phyloP scores from a whole-genome alignment of 2,113 vertebrate species.

The Spea multiplicata region DNA sequence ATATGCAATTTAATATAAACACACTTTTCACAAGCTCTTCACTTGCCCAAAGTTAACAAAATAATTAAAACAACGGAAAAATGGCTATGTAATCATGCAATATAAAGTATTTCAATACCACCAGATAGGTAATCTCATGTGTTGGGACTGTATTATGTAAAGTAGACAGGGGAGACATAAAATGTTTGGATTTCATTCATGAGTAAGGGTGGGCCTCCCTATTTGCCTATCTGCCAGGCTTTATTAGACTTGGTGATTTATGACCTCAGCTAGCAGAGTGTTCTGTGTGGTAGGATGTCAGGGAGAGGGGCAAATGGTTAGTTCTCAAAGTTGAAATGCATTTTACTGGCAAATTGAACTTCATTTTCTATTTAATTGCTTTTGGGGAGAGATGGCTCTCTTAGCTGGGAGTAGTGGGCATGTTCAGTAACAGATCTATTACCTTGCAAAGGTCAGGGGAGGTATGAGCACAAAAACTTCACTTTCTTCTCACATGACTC shows the following conservation, averaged over 20 bases:
- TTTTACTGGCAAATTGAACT: too few species aligned
- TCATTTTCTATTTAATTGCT: too few species aligned
- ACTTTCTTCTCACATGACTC: too few species aligned
- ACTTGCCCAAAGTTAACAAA: not conserved
- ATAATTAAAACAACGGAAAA: constrained; percentile 14
- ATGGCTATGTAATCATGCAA: constrained; percentile 25
- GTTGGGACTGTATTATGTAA: constrained; percentile 40
- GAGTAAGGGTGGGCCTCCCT: constrained; percentile 28
- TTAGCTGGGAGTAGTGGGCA: too few species aligned
- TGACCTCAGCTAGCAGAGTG: constrained; percentile 28
- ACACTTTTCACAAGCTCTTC: not conserved
- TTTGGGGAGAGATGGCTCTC: too few species aligned
- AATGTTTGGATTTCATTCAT: constrained; percentile 43
- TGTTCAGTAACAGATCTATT: too few species aligned
- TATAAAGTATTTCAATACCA: constrained; percentile 23
- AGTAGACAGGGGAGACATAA: constrained; percentile 32
- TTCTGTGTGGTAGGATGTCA: not conserved
- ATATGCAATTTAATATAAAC: too few species aligned
- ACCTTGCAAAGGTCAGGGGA: too few species aligned
- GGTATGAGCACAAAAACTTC: too few species aligned
- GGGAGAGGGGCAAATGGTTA: too few species aligned
- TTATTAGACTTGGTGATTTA: constrained; percentile 38
- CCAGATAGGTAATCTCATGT: constrained; percentile 35
- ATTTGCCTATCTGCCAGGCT: constrained; percentile 15
- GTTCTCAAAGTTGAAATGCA: too few species aligned